phyloP scores from a whole-genome alignment of 2,888 invertebrate genomes.

The Meliscaeva auricollis region DNA sequence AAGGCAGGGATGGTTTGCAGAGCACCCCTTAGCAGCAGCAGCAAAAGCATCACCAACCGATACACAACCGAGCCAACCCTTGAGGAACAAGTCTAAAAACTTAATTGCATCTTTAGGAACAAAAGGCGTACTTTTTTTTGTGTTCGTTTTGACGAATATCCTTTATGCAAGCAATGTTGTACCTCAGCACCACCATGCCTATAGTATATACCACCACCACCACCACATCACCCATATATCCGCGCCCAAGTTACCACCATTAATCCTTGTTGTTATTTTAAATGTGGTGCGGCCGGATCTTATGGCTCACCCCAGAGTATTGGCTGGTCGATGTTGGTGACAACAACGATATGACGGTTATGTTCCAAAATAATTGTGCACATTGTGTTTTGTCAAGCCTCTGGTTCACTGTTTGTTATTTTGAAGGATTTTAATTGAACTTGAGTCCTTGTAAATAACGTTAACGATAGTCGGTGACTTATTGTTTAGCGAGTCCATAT shows the following conservation, averaged over 20 bases:
- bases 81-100: constrained; percentile 51
- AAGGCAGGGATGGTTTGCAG: constrained; percentile 21
- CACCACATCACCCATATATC: constrained; percentile 42
- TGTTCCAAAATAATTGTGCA: constrained; percentile 67
- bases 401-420: constrained; percentile 41
- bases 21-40: constrained; percentile 23
- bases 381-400: constrained; percentile 56
- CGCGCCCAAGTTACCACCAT: constrained; percentile 48
- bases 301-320: constrained; percentile 73
- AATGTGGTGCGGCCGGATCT: constrained; percentile 74
- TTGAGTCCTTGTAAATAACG: constrained; percentile 62
- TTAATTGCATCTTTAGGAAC: constrained; percentile 74
- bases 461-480: constrained; percentile 48
- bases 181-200: constrained; percentile 5
- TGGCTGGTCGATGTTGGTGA: constrained; percentile 51
- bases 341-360: constrained; percentile 62
- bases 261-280: constrained; percentile 73
- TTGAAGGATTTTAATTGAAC: constrained; percentile 75
- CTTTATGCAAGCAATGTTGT: constrained; percentile 57
- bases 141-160: constrained; percentile 32
- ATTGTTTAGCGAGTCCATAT: constrained; percentile 61
- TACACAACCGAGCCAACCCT: constrained; percentile 44
- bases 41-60: constrained; percentile 8
- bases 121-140: constrained; percentile 30
- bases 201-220: not conserved